Conservation (phyloP, 2,113 vertebrate genomes). For the Acrocephalus kingi region DNA sequence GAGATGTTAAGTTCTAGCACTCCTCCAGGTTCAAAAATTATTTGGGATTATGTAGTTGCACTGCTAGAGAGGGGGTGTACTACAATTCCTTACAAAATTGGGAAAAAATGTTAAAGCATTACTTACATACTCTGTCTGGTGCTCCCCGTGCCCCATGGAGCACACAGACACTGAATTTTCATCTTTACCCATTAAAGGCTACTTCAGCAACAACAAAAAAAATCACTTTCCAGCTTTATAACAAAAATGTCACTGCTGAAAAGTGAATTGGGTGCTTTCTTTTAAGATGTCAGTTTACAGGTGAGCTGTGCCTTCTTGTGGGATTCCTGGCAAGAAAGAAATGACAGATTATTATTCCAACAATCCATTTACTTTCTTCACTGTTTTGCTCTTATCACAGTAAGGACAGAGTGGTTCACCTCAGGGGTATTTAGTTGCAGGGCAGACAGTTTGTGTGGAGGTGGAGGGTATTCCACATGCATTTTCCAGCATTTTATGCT, state of each 20-base stretch:
- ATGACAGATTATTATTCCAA: neutral
- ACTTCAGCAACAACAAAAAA: neutral
- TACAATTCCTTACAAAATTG: neutral
- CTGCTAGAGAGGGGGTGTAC: neutral
- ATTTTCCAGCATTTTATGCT: neutral
- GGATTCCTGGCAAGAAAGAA: neutral
- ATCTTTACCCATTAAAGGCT: neutral
- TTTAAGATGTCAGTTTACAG: neutral
- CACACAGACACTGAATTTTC: neutral
- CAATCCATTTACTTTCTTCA: neutral
- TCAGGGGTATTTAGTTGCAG: neutral
- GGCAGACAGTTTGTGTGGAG: neutral
- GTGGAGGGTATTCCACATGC: neutral
- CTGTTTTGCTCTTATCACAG: neutral
- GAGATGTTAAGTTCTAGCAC: neutral
- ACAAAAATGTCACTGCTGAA: neutral
- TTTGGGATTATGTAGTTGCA: neutral
- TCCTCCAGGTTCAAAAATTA: neutral
- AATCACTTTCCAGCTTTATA: neutral
- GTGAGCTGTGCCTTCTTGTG: neutral
- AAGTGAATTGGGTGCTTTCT: neutral
- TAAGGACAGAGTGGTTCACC: neutral
- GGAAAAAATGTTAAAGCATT: neutral
- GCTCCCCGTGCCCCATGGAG: rapidly evolving
- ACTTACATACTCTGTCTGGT: neutral